Evolutionary conservation across 2,888 invertebrate genomes (phyloP), one percentile per base, ranked within the genome.

Genomic region (Papilio protenor): DNA sequence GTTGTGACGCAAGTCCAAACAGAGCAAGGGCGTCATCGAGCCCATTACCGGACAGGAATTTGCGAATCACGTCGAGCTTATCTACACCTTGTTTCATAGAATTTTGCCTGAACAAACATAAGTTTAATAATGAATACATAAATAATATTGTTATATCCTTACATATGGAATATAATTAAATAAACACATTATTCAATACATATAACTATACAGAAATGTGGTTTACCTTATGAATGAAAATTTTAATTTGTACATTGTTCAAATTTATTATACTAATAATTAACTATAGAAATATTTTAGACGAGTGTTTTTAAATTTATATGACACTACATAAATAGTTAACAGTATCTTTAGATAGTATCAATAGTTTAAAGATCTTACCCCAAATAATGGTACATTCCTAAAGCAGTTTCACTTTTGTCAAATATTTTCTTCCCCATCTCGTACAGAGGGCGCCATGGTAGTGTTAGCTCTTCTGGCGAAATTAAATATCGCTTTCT

Each of bases 371-470:
- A 66, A 52, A 57, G 66, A 73, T 66, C 95, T 93, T 92, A 96
- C 95, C 87, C 90, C 81, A 91, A 91, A 88, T 94, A 95, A 84
- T 95, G 95, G 83, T 95, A 96, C 95, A 97, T 95, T 83, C 96
- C 96, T 76, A 96, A 90, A 70, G 93, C 93, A 12, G 95, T 93
- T 77, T 95, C 88, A 83, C 91, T 95, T 80, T 94, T 95, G 81
- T 95, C 95, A 83, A 96, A 95, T 80, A 96, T 93, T 82, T 95
- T 94, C 82, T 94, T 91, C 77, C 95, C 95, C 66, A 98, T 88
- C 11, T 97, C 95, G 87, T 97, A 98, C 12, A 99, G 92, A 16
- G 98, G 98, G 82, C 96, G 95, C 99, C 99, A 99, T 75, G 97
- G 97, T 80, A 99, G 92, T 79, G 95, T 95, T 77, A 99, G 88